phyloP scores from a whole-genome alignment of 2,888 invertebrate genomes.

The Uloborus plumipes region DNA sequence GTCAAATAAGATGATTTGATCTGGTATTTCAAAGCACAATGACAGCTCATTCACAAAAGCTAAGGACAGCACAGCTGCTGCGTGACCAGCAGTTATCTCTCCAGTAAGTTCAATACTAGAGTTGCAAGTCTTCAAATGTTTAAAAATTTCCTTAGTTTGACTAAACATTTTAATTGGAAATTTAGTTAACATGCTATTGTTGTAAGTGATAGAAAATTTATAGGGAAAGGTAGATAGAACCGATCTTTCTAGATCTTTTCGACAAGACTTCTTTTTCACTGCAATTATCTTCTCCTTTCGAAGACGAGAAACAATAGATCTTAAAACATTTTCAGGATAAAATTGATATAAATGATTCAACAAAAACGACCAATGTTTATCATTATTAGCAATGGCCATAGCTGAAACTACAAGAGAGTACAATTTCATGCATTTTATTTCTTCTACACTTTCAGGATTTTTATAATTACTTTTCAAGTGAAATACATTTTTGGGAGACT shows the following conservation, averaged over 20 bases:
- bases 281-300: constrained; percentile 77
- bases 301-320: constrained; percentile 77
- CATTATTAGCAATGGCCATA: constrained; percentile 72
- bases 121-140: constrained; percentile 9
- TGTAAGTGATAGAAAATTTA: constrained; percentile 53
- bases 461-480: constrained; percentile 45
- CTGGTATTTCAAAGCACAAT: constrained; percentile 40
- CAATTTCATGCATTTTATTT: constrained; percentile 75
- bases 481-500: constrained; percentile 10
- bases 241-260: constrained; percentile 72
- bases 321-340: constrained; percentile 79
- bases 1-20: constrained; percentile 58
- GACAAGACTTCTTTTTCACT: constrained; percentile 72
- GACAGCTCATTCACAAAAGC: constrained; percentile 8
- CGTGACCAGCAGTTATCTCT: constrained; percentile 46
- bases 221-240: constrained; percentile 75
- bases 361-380: constrained; percentile 78
- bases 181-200: constrained; percentile 36
- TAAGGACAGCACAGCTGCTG: constrained; percentile 43
- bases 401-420: constrained; percentile 74
- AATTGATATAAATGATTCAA: constrained; percentile 81
- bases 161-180: constrained; percentile 38
- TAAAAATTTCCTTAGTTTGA: constrained; percentile 32
- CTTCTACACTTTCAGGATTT: constrained; percentile 73
- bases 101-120: constrained; percentile 29